Base-by-base conservation (phyloP, 1,140 invertebrate genomes). In the Vollenhovia emeryi region DNA sequence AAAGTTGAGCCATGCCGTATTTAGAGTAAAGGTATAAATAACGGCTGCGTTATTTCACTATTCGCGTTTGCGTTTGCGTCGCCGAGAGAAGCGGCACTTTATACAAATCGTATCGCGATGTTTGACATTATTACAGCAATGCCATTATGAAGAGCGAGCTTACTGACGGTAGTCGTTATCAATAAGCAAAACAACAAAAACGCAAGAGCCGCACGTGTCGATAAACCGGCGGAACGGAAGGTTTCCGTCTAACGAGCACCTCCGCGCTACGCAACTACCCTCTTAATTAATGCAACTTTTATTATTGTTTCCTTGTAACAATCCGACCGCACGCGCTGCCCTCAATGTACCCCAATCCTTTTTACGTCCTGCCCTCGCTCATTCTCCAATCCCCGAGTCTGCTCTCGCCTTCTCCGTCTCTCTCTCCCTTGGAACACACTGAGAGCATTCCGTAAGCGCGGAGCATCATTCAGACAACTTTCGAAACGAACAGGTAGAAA, bases 221-320 rank as follows among this genome's bases (percentile, higher is more conserved):
- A 86, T 82, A 82, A 90, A 86, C 74, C 86, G 69, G 52, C 74
- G 87, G 80, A 59, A 76, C 87, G 83, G 73, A 84, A 91, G 86
- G 86, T 85, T 92, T 73, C 86, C 73, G 84, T 90, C 87, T 92
- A 92, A 92, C 85, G 85, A 92, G 87, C 91, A 90, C 91, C 78
- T 91, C 86, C 83, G 85, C 80, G 80, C 74, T 80, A 69, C 73
- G 62, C 64, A 80, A 84, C 90, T 84, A 87, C 90, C 87, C 92
- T 91, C 90, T 93, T 93, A 93, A 93, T 93, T 92, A 93, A 93
- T 93, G 90, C 90, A 93, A 93, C 92, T 93, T 93, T 93, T 93
- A 93, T 93, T 93, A 93, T 93, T 92, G 91, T 93, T 93, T 92
- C 89, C 92, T 90, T 90, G 84, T 82, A 91, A 92, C 87, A 92